Conservation (phyloP, 2,888 invertebrate species). For the Caenorhabditis macrosperma region DNA sequence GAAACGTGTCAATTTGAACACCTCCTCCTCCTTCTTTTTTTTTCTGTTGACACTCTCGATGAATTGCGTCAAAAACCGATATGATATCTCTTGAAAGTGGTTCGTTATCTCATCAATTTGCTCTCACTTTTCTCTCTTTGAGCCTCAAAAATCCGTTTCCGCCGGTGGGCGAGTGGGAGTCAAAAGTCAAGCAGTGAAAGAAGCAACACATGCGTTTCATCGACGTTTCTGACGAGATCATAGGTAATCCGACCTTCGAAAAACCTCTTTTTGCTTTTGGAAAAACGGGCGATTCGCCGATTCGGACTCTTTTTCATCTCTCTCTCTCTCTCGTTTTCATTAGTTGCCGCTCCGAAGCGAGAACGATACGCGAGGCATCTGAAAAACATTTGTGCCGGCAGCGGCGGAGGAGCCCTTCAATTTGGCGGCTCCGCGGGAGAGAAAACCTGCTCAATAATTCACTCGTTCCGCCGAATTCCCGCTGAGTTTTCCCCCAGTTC, state of each 20-base stretch:
- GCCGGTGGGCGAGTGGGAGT: conserved; percentile 46
- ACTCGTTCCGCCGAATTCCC: conserved; percentile 47
- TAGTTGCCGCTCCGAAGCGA: neutral
- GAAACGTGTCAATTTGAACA: conserved; percentile 11
- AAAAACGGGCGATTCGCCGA: neutral
- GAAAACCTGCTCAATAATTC: conserved; percentile 48
- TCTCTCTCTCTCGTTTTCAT: neutral
- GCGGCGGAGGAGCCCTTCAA: conserved; percentile 11
- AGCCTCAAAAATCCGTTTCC: conserved; percentile 35
- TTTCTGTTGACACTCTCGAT: neutral
- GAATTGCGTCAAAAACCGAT: conserved; percentile 15
- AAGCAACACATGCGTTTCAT: conserved; percentile 27
- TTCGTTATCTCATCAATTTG: conserved; percentile 31
- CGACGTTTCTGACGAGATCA: conserved; percentile 5
- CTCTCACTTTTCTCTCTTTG: conserved; percentile 17
- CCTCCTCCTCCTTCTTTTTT: neutral
- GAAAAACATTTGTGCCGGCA: conserved; percentile 6
- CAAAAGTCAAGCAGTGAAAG: conserved; percentile 14
- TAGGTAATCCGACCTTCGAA: conserved; percentile 49
- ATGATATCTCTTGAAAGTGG: conserved; percentile 14
- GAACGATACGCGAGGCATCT: neutral
- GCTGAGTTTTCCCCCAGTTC: conserved; percentile 16
- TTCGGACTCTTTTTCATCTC: conserved; percentile 7
- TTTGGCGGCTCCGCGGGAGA: conserved; percentile 3
- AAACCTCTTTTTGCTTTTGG: conserved; percentile 11